Evolutionary conservation across 2,888 invertebrate species (phyloP).

Genomic region (Cremastinae sp.): DNA sequence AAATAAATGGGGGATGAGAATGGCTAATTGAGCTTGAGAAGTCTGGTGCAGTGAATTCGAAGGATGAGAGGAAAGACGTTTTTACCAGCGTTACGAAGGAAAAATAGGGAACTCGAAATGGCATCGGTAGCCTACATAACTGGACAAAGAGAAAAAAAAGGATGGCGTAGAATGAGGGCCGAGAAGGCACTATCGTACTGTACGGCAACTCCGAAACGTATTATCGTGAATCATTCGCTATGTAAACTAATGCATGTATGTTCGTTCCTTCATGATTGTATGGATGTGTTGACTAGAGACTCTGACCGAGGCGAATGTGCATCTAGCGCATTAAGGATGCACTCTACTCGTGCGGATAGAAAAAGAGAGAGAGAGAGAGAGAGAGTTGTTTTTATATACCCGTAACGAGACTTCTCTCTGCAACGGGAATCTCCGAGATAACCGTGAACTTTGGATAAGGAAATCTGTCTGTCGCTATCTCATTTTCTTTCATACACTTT

Average conservation of each 20-base stretch:
- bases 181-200: conserved; percentile 46
- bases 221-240: conserved; percentile 61
- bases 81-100: conserved; percentile 24
- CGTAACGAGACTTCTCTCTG: conserved; percentile 43
- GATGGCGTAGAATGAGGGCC: too few species aligned
- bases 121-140: conserved; percentile 77
- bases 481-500: not conserved
- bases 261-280: not conserved
- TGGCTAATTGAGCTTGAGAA: not conserved
- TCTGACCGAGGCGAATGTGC: conserved; percentile 30
- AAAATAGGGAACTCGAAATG: conserved; percentile 70
- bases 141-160: conserved; percentile 41
- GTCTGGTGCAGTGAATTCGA: not conserved
- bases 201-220: conserved; percentile 50
- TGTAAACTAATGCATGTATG: conserved; percentile 30
- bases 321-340: conserved; percentile 23
- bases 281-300: conserved; percentile 7
- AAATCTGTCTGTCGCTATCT: conserved; percentile 6
- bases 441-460: conserved; percentile 50
- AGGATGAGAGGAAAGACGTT: conserved; percentile 14
- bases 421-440: conserved; percentile 46
- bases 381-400: conserved; percentile 40
- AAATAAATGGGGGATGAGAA: too few species aligned
- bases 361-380: not conserved
- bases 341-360: not conserved